phyloP scores from a whole-genome alignment of 2,797 vertebrate genomes.

The Xiphophorus birchmanni region DNA sequence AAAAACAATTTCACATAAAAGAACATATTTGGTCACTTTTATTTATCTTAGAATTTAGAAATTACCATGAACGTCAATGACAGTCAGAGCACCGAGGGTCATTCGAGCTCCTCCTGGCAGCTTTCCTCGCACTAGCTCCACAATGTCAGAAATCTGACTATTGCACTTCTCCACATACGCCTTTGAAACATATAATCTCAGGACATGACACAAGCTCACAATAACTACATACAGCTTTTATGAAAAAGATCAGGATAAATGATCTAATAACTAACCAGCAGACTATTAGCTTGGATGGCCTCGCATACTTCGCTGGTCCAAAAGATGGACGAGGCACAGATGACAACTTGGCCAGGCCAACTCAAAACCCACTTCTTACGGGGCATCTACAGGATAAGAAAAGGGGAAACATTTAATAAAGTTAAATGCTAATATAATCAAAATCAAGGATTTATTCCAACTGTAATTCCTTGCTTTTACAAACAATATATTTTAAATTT shows the following conservation, averaged over 20 bases:
- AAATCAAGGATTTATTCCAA: neutral
- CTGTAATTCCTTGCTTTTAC: neutral
- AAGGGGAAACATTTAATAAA: neutral
- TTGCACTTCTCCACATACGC: conserved; percentile 88
- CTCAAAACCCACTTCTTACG: conserved; percentile 90
- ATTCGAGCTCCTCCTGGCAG: conserved; percentile 89
- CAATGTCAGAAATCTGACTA: conserved; percentile 88
- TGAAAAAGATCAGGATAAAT: neutral
- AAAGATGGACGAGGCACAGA: conserved; percentile 92
- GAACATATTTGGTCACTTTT: neutral
- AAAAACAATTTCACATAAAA: neutral
- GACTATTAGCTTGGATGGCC: conserved; percentile 81
- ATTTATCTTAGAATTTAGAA: conserved; percentile 7
- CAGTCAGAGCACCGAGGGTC: conserved; percentile 90
- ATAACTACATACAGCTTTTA: neutral
- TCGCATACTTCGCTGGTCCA: conserved; percentile 92
- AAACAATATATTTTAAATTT: neutral
- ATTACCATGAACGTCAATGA: conserved; percentile 94
- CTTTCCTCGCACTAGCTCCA: conserved; percentile 90
- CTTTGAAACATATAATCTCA: conserved; percentile 67
- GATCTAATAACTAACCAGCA: conserved; percentile 77
- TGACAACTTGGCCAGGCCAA: conserved; percentile 95
- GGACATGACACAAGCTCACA: conserved; percentile 21
- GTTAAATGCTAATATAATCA: neutral
- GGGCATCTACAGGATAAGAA: conserved; percentile 79